Percentiles rank a stretch among this genome's conserved stretches.
Conservation (phyloP, 1,140 invertebrate genomes). For the Lepidurus arcticus region DNA sequence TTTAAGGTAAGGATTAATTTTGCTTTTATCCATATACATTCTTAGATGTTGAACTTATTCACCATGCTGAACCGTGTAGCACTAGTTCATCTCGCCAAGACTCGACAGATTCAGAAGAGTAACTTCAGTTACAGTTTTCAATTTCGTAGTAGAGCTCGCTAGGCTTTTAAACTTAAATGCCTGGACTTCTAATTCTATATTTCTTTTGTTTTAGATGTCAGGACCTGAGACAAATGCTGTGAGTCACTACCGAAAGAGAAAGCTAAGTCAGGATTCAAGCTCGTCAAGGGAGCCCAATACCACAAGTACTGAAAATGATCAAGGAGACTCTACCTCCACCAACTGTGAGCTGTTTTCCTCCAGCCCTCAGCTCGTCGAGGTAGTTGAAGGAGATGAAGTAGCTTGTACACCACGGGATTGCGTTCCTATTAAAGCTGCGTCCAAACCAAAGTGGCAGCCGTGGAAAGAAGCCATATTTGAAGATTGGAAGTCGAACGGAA, state of each 20-base stretch:
- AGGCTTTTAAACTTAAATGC: neutral
- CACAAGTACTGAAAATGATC: neutral
- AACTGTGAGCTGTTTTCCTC: neutral
- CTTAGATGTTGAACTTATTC: neutral
- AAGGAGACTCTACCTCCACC: neutral
- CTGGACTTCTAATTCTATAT: neutral
- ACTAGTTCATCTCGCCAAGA: too few relatives aligned
- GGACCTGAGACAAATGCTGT: neutral
- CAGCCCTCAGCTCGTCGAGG: neutral
- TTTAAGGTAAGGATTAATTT: neutral
- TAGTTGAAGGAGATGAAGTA: neutral
- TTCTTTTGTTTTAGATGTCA: neutral
- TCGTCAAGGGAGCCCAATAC: neutral
- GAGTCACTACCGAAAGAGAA: neutral
- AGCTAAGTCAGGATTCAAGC: neutral
- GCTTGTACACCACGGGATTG: neutral
- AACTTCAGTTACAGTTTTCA: neutral
- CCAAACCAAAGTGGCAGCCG: neutral
- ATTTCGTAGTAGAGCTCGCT: neutral
- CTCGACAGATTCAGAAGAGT: neutral
- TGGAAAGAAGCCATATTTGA: neutral
- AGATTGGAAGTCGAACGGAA: neutral
- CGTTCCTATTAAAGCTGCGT: neutral
- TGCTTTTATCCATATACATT: neutral
- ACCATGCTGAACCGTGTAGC: neutral